phyloP scores from a whole-genome alignment of 2,113 vertebrate species.

The Actinemys pallida region DNA sequence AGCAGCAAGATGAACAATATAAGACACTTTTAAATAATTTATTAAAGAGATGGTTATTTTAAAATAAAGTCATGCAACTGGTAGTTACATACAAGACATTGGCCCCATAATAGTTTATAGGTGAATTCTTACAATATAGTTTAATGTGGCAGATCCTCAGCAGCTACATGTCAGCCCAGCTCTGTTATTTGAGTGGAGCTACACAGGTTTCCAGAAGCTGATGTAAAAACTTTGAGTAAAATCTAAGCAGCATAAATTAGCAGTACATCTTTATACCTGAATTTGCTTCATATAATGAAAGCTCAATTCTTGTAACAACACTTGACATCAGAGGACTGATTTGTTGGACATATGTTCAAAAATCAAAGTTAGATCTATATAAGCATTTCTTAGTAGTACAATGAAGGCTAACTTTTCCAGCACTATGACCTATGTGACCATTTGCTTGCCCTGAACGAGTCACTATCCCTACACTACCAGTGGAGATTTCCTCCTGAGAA shows the following conservation, averaged over 20 bases:
- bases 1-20: not conserved
- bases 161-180: not conserved
- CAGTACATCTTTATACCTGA: not conserved
- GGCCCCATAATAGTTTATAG: not conserved
- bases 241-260: not conserved
- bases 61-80: not conserved
- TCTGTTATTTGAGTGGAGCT: not conserved
- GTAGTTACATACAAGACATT: not conserved
- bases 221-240: not conserved
- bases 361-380: constrained; percentile 54
- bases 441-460: not conserved
- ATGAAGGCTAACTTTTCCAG: not conserved
- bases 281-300: constrained; percentile 58
- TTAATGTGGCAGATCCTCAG: not conserved
- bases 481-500: not conserved
- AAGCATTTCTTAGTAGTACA: not conserved
- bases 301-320: constrained; percentile 59
- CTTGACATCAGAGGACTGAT: constrained; percentile 55
- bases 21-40: not conserved
- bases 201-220: not conserved
- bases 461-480: not conserved
- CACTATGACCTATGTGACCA: not conserved
- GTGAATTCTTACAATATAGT: not conserved
- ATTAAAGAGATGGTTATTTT: not conserved
- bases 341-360: constrained; percentile 65